Evolutionary conservation across 2,888 invertebrate species (phyloP), one percentile per base, ranked within the genome.

Genomic region (Drosophila neonasuta): DNA sequence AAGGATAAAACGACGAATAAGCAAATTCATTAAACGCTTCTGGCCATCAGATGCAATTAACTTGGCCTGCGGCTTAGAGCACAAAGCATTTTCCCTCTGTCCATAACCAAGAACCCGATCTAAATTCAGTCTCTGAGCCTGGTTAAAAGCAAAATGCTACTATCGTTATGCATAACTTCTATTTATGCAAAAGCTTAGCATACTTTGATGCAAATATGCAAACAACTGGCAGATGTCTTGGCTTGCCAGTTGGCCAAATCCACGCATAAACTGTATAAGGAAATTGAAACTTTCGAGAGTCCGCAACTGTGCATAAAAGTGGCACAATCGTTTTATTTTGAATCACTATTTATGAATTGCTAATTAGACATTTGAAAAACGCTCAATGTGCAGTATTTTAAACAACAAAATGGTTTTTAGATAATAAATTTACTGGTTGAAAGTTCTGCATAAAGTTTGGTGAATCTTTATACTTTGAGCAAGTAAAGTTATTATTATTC

Each of bases 151-250:
- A 48, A 51, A 45, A 54, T 57, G 36, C 59, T 45, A 70, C 50
- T 65, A 48, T 51, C 17, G 49, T 32, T 29, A 6, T 46, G 46
- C 44, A 29, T 30, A 60, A 20, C 45, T 54, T 32, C 13, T 39
- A 50, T 55, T 66, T 71, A 52, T 70, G 39, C 55, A 42, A 61
- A 76, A 62, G 41, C 32, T 71, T 44, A 49, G 20, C 51, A 44
- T 13, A 50, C 55, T 57, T 39, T 15, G 1, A 15, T 49, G 52
- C 10, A 63, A 71, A 77, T 72, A 68, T 77, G 72, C 60, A 71
- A 72, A 41, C 62, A 76, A 34, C 45, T 30, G 24, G 42, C 62
- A 63, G 68, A 51, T 62, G 68, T 45, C 56, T 50, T 32, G 32
- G 3, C 54, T 32, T 9, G 7, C 5, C 17, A 46, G 44, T 34